Evolutionary conservation across 2,113 vertebrate genomes (phyloP).

Genomic region (Vulpes vulpes): DNA sequence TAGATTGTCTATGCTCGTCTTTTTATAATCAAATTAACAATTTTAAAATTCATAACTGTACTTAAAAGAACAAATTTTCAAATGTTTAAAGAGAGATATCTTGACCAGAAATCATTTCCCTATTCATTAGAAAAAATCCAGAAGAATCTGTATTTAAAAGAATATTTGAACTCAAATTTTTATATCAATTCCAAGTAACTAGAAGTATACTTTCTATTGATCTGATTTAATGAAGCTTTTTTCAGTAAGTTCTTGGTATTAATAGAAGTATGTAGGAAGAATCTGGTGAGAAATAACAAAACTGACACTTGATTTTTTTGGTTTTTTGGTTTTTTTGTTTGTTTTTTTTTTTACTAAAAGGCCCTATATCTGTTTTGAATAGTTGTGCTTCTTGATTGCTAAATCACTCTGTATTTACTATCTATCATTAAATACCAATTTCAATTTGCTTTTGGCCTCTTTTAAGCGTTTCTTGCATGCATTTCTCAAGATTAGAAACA

Average conservation of each 20-base stretch:
- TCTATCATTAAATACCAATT: slow-evolving; percentile 51
- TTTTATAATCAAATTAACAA: slow-evolving; percentile 47
- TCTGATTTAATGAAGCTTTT: slow-evolving; percentile 51
- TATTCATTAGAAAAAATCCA: slow-evolving; percentile 42
- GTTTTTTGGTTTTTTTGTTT: background rate
- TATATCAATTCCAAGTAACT: background rate
- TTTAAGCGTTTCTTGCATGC: slow-evolving; percentile 47
- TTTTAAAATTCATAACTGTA: background rate
- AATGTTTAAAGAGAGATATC: slow-evolving; percentile 50
- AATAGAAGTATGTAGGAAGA: background rate
- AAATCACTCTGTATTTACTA: slow-evolving; percentile 27
- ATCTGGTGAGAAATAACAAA: slow-evolving; percentile 31
- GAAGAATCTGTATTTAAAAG: background rate
- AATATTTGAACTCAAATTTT: slow-evolving; percentile 46
- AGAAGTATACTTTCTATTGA: background rate
- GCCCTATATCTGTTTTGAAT: background rate
- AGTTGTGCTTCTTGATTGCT: slow-evolving; percentile 16
- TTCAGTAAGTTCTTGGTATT: background rate
- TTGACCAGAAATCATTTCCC: slow-evolving; percentile 51
- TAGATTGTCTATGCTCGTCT: background rate
- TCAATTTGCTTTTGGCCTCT: slow-evolving; percentile 49
- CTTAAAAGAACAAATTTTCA: slow-evolving; percentile 35
- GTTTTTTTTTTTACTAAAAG: background rate
- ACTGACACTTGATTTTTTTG: background rate
- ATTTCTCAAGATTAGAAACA: slow-evolving; percentile 48